Evolutionary conservation across 1,140 invertebrate genomes (phyloP).

Genomic region (Papilio polytes): DNA sequence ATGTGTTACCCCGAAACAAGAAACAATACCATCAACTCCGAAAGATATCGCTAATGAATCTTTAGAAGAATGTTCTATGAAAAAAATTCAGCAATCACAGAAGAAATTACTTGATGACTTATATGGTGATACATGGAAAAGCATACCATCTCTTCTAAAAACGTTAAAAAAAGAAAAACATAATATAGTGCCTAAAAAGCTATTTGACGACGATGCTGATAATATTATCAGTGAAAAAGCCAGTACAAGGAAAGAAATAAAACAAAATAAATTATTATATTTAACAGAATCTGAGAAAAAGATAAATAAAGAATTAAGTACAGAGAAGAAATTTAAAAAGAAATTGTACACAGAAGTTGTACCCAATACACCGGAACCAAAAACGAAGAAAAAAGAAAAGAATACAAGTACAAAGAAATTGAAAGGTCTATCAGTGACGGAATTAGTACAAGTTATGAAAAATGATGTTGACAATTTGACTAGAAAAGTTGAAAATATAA

Average conservation of each 20-base stretch:
- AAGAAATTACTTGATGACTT: slow-evolving; percentile 72
- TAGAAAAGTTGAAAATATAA: slow-evolving; percentile 57
- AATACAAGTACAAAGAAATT: slow-evolving; percentile 60
- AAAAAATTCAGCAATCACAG: slow-evolving; percentile 72
- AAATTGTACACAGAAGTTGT: slow-evolving; percentile 75
- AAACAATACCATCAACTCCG: slow-evolving; percentile 65
- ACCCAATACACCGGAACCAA: slow-evolving; percentile 66
- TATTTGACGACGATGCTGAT: slow-evolving; percentile 67
- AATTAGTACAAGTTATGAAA: slow-evolving; percentile 62
- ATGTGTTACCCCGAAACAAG: slow-evolving; percentile 65
- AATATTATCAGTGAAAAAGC: slow-evolving; percentile 65
- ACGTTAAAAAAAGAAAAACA: slow-evolving; percentile 59
- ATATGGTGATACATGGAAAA: slow-evolving; percentile 77
- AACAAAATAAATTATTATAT: slow-evolving; percentile 63
- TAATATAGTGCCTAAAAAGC: slow-evolving; percentile 64
- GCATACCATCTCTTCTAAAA: slow-evolving; percentile 71
- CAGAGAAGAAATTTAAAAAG: slow-evolving; percentile 70
- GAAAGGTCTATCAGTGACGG: slow-evolving; percentile 67
- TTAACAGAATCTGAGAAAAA: slow-evolving; percentile 66
- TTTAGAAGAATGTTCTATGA: slow-evolving; percentile 68
- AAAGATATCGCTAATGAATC: slow-evolving; percentile 69
- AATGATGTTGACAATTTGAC: slow-evolving; percentile 58
- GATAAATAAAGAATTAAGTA: slow-evolving; percentile 47
- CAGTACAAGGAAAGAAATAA: slow-evolving; percentile 60
- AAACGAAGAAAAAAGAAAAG: slow-evolving; percentile 44